These are phyloP conservation scores for Melinaea marsaeus DNA, from an alignment of 2,888 invertebrate species.

Conservation along the genomic window DNA sequence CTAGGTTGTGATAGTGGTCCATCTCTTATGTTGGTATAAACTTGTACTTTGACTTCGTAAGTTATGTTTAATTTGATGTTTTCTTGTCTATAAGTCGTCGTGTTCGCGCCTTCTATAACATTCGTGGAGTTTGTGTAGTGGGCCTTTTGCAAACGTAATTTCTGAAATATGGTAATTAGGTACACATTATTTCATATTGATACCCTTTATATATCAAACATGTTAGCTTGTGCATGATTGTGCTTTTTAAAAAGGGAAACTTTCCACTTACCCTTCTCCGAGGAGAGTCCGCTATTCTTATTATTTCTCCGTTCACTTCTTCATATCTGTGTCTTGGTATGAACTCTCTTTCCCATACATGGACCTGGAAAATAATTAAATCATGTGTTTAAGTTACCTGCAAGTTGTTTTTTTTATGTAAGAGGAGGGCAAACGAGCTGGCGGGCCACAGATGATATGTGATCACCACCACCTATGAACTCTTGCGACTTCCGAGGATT, in stretches of 20 bases:
- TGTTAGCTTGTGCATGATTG: no score
- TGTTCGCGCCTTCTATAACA: background rate
- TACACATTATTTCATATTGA: no score
- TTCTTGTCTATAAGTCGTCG: background rate
- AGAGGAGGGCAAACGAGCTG: no score
- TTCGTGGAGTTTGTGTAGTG: background rate
- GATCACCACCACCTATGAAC: no score
- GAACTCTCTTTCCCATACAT: background rate
- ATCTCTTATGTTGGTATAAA: constrained; percentile 30
- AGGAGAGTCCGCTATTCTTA: background rate
- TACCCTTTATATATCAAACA: no score
- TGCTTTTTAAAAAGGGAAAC: background rate
- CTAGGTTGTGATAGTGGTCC: constrained; percentile 33
- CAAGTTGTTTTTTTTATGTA: no score
- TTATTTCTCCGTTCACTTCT: background rate
- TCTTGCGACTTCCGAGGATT: no score
- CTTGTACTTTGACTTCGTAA: constrained; percentile 38
- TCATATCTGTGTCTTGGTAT: background rate
- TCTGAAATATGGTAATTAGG: background rate
- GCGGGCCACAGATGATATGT: no score
- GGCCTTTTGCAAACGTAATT: background rate
- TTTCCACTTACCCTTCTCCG: background rate
- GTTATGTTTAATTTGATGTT: constrained; percentile 27
- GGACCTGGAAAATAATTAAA: background rate
- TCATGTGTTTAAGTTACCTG: no score